Conservation (phyloP, 2,888 invertebrate genomes). For the Tiliacea citrago region DNA sequence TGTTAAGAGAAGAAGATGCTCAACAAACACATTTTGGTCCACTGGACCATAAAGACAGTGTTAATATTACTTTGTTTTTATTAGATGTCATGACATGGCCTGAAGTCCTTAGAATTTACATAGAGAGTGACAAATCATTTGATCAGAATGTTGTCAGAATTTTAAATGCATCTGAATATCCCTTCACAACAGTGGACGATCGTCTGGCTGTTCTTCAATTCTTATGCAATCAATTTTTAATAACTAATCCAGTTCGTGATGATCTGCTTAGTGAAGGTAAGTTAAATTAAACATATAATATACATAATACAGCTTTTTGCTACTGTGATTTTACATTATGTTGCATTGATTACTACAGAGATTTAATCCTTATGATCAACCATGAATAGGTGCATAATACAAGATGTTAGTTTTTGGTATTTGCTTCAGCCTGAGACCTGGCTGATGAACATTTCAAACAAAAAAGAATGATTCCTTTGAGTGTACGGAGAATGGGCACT, state of each 20-base stretch:
- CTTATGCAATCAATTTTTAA: slow-evolving; percentile 98
- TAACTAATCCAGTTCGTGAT: slow-evolving; percentile 97
- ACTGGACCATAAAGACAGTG: slow-evolving; percentile 98
- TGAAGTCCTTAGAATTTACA: slow-evolving; percentile 96
- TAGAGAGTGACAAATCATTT: slow-evolving; percentile 97
- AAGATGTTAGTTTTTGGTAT: too few relatives aligned
- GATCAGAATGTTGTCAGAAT: slow-evolving; percentile 93
- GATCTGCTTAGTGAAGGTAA: slow-evolving; percentile 98
- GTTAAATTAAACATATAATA: slow-evolving; percentile 38
- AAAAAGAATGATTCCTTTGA: background rate
- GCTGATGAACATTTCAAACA: background rate
- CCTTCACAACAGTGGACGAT: slow-evolving; percentile 95
- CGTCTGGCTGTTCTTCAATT: slow-evolving; percentile 96
- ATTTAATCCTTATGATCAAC: background rate
- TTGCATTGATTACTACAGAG: background rate
- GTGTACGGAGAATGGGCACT: too few relatives aligned
- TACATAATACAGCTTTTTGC: background rate
- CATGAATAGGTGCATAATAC: too few relatives aligned
- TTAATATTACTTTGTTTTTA: slow-evolving; percentile 97
- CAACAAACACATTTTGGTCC: slow-evolving; percentile 99
- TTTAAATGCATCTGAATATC: slow-evolving; percentile 95
- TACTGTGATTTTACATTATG: too few relatives aligned
- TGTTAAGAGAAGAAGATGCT: slow-evolving; percentile 97
- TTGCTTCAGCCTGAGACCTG: background rate
- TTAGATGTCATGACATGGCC: slow-evolving; percentile 99